Base-by-base conservation (phyloP, 1,140 invertebrate genomes). In the Pomacea maculata region DNA sequence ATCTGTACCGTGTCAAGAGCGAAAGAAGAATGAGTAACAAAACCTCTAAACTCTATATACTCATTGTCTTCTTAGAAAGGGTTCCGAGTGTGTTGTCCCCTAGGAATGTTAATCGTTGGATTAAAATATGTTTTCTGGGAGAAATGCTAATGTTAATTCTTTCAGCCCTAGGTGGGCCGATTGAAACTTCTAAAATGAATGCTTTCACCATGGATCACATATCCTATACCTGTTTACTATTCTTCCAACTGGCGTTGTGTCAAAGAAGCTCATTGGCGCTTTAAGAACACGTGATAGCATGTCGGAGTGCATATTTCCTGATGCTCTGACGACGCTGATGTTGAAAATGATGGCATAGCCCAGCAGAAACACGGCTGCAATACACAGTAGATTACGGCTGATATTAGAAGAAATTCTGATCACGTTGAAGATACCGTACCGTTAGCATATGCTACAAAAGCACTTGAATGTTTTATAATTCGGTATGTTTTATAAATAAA, bases 331-430 rank as follows among this genome's bases (percentile, higher is more conserved):
- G 64, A 81, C 85, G 15, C 87, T 86, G 14, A 86, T 61, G 25
- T 84, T 84, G 14, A 85, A 65, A 17, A 85, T 64, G 4, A 85
- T 65, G 65, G 78, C 79, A 71, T 80, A 82, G n/a, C 75, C 52
- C 75, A 86, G 67, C 96, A 93, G 89, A 97, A 94, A 81, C 93
- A 89, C 83, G 93, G 91, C 93, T 98, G 96, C 86, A 97, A 80
- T 64, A 82, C 15, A n/a, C 34, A 45, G 34, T 45, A 45, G 34
- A 45, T 45, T 1, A 45, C 34, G 78, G 34, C 34, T 45, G 6
- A 45, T 45, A 6, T 1, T 6, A 45, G 1, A 45, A 45, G 34
- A 45, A 45, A 45, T 6, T 25, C 45, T 61, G 54, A 17, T 75
- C 17, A 34, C 15, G 15, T 45, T 63, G 10, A 75, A 70, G 17